Percentiles rank a stretch among this genome's conserved stretches.
Conservation (phyloP, 2,113 vertebrate species). For the Rhagologus leucostigma region DNA sequence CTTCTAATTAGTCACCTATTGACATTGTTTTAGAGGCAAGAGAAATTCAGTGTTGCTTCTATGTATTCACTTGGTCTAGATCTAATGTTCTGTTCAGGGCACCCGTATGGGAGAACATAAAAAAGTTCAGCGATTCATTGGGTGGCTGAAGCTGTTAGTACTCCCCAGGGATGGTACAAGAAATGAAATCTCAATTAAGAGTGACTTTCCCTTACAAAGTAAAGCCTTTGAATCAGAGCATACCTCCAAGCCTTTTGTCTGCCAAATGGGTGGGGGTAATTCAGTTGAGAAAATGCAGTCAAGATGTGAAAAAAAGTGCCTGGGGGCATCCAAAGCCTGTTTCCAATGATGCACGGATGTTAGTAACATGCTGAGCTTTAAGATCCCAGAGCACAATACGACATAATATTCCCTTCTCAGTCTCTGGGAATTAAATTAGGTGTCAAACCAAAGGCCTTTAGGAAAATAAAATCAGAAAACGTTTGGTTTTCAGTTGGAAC, state of each 20-base stretch:
- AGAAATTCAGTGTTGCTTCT: background rate
- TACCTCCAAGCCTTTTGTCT: constrained; percentile 36
- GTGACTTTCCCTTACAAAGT: constrained; percentile 8
- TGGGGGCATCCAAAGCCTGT: background rate
- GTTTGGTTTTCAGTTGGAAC: background rate
- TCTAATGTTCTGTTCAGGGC: background rate
- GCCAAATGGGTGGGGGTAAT: constrained; percentile 18
- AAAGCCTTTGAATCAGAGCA: constrained; percentile 20
- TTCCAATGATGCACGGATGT: constrained; percentile 42
- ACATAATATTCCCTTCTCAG: constrained; percentile 4
- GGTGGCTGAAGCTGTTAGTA: background rate
- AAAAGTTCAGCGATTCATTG: background rate
- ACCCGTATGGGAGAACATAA: background rate
- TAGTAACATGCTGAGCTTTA: constrained; percentile 30
- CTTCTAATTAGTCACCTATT: background rate
- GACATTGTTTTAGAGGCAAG: background rate
- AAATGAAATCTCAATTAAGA: constrained; percentile 33
- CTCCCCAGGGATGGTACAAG: background rate
- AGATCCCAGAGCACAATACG: background rate
- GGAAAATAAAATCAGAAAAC: background rate
- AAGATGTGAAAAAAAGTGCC: constrained; percentile 25
- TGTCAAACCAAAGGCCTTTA: constrained; percentile 3
- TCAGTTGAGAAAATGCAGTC: constrained; percentile 31
- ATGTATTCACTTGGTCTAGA: background rate
- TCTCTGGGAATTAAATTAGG: constrained; percentile 15